A percentile compares a stretch with the other conserved stretches of the same genome.
These are phyloP conservation scores for Chelonoidis abingdonii DNA, from an alignment of 2,113 vertebrate genomes.

Conservation along the genomic window DNA sequence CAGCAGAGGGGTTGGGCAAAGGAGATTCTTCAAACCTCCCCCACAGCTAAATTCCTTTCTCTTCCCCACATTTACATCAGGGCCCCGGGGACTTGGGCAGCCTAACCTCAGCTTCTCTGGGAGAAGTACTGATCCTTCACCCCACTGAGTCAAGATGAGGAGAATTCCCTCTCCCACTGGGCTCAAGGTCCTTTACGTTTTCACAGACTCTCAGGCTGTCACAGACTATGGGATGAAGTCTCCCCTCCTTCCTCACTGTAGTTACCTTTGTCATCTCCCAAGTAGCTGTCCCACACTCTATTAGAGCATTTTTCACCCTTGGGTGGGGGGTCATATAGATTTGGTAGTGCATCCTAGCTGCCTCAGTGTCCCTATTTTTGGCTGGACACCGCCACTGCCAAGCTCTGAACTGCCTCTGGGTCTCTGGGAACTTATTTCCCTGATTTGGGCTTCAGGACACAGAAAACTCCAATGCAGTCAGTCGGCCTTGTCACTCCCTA, in stretches of 20 bases:
- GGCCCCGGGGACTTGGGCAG: too few species aligned
- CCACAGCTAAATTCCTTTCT: background rate
- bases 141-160: background rate
- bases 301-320: too few species aligned
- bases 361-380: background rate
- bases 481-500: background rate
- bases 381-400: background rate
- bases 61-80: background rate
- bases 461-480: background rate
- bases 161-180: background rate
- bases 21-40: background rate
- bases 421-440: background rate
- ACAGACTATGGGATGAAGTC: too few species aligned
- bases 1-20: background rate
- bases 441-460: background rate
- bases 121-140: background rate
- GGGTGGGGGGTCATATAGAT: background rate
- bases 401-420: background rate
- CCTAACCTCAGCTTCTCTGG: background rate
- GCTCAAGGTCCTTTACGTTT: background rate
- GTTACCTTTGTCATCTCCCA: background rate
- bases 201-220: background rate
- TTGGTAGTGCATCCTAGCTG: background rate
- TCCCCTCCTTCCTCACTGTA: background rate
- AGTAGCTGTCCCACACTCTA: background rate